These are phyloP conservation scores for Trissoscelio sp. DNA, from an alignment of 2,888 invertebrate genomes.

Conservation along the genomic window DNA sequence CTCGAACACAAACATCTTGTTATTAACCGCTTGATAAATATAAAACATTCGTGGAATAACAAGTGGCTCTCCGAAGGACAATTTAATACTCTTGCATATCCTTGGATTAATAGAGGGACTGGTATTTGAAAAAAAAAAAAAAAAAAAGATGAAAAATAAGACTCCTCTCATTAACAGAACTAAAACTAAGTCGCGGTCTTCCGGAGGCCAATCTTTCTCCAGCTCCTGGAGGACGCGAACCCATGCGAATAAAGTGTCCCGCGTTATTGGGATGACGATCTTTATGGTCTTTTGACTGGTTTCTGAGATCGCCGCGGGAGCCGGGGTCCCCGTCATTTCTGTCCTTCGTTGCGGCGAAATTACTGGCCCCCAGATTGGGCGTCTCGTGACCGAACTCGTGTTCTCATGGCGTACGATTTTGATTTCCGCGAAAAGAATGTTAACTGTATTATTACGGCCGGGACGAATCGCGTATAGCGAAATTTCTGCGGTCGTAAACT, in stretches of 20 bases:
- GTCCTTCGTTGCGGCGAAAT: slow-evolving; percentile 47
- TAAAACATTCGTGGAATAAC: slow-evolving; percentile 30
- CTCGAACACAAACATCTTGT: too few species aligned
- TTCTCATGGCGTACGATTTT: slow-evolving; percentile 33
- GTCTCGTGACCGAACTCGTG: slow-evolving; percentile 8
- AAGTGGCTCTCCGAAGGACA: slow-evolving; percentile 35
- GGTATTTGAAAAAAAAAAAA: not conserved
- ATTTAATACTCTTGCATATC: slow-evolving; percentile 17
- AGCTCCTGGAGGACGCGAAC: too few species aligned
- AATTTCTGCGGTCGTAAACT: slow-evolving; percentile 39
- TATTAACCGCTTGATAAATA: slow-evolving; percentile 27
- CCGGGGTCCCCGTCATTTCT: slow-evolving; percentile 29
- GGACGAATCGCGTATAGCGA: slow-evolving; percentile 23
- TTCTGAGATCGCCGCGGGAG: too few species aligned
- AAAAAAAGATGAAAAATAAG: not conserved
- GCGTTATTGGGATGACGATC: slow-evolving; percentile 22
- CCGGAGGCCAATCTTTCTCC: too few species aligned
- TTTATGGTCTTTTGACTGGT: too few species aligned
- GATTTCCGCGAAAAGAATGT: slow-evolving; percentile 23
- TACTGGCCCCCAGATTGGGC: slow-evolving; percentile 42
- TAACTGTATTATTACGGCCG: slow-evolving; percentile 28
- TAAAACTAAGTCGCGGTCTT: slow-evolving; percentile 17
- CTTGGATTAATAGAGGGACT: slow-evolving; percentile 32
- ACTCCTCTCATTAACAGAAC: slow-evolving; percentile 11
- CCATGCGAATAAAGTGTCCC: slow-evolving; percentile 22